Evolutionary conservation across 2,113 vertebrate genomes (phyloP).

Genomic region (Bagarius yarrelli): DNA sequence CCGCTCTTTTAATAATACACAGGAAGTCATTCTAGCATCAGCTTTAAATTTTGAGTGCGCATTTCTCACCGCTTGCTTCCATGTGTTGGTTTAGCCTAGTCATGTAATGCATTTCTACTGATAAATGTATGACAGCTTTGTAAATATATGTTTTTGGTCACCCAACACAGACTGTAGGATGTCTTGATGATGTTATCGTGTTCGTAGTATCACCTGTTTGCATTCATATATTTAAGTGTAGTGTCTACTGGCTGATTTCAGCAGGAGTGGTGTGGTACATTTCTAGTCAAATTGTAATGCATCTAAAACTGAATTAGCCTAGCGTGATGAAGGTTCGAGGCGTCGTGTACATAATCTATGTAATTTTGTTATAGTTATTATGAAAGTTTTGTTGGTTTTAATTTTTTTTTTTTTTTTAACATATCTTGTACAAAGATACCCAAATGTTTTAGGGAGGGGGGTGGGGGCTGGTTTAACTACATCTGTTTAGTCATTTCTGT

Average conservation of each 20-base stretch:
- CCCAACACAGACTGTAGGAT: conserved; percentile 41
- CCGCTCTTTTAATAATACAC: background rate
- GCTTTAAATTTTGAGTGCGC: conserved; percentile 40
- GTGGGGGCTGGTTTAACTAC: conserved; percentile 54
- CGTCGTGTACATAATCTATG: conserved; percentile 72
- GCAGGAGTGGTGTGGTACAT: conserved; percentile 43
- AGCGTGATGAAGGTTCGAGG: conserved; percentile 56
- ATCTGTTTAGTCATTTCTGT: conserved; percentile 67
- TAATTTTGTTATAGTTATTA: conserved; percentile 69
- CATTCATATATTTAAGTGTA: conserved; percentile 39
- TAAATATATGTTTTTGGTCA: conserved; percentile 45
- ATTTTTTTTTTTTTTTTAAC: conserved; percentile 65
- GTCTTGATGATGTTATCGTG: conserved; percentile 32
- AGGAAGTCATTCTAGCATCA: conserved; percentile 21
- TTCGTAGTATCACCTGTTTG: conserved; percentile 33
- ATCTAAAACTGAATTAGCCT: conserved; percentile 55
- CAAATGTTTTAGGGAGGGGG: conserved; percentile 64
- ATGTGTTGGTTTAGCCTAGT: conserved; percentile 41
- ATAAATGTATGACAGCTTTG: conserved; percentile 38
- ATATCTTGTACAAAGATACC: conserved; percentile 71
- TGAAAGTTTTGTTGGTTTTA: conserved; percentile 56
- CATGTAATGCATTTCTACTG: conserved; percentile 49
- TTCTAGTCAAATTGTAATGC: conserved; percentile 47
- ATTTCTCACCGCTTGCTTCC: conserved; percentile 39
- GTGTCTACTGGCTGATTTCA: conserved; percentile 34